phyloP scores from a whole-genome alignment of 2,113 vertebrate genomes.

The Mobula hypostoma region DNA sequence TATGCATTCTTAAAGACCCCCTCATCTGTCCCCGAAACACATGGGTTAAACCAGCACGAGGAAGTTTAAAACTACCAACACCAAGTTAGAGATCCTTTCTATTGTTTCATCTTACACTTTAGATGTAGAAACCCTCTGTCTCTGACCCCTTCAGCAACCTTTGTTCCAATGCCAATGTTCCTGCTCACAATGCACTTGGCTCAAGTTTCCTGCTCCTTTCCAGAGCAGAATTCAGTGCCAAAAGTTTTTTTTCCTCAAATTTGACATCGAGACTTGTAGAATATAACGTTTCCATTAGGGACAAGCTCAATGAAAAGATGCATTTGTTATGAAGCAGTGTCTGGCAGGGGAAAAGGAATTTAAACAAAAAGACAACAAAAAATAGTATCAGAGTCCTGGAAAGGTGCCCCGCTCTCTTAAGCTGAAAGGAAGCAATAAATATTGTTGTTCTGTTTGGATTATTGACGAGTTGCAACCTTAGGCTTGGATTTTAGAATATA shows the following conservation, averaged over 20 bases:
- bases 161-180: slow-evolving; percentile 19
- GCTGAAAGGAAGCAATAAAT: neutral
- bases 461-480: neutral
- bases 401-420: neutral
- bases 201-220: slow-evolving; percentile 16
- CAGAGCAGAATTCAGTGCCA: neutral
- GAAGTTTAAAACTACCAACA: neutral
- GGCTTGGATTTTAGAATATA: neutral
- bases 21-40: neutral
- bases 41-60: slow-evolving; percentile 10
- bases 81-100: neutral
- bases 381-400: neutral
- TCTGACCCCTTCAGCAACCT: slow-evolving; percentile 31
- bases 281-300: slow-evolving; percentile 34
- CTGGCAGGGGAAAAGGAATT: slow-evolving; percentile 13
- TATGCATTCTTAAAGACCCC: neutral
- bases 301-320: slow-evolving; percentile 26
- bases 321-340: slow-evolving; percentile 26
- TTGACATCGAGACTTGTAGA: slow-evolving; percentile 28
- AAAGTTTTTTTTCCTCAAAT: slow-evolving; percentile 6
- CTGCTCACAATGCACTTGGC: slow-evolving; percentile 12
- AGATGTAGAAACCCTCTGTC: slow-evolving; percentile 1
- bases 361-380: slow-evolving; percentile 16
- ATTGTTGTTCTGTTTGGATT: neutral
- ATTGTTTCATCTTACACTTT: slow-evolving; percentile 4